Conservation (phyloP, 2,797 vertebrate species). For the Melopsittacus undulatus region DNA sequence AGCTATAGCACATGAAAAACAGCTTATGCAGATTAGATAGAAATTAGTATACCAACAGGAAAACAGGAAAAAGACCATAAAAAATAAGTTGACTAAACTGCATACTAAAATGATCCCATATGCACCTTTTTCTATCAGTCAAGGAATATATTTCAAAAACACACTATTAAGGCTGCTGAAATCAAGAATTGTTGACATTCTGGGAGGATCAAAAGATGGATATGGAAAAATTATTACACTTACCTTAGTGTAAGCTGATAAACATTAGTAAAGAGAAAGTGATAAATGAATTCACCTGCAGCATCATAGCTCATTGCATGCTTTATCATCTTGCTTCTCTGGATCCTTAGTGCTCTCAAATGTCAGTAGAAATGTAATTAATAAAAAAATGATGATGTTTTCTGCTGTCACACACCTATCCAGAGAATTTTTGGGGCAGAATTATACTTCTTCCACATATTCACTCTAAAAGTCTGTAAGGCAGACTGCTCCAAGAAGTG, state of each 20-base stretch:
- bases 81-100: neutral
- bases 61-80: slow-evolving; percentile 9
- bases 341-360: neutral
- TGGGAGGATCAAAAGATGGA: neutral
- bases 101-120: neutral
- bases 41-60: slow-evolving; percentile 28
- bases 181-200: neutral
- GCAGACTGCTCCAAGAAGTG: neutral
- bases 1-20: slow-evolving; percentile 71
- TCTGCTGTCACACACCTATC: neutral
- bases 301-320: neutral
- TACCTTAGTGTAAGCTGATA: neutral
- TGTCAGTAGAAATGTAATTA: neutral
- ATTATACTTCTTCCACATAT: accelerated
- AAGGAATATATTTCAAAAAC: neutral
- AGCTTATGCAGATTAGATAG: slow-evolving; percentile 55
- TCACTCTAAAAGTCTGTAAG: neutral
- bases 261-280: neutral
- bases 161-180: neutral
- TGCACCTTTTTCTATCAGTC: neutral
- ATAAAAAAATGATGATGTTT: neutral
- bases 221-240: neutral
- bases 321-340: neutral
- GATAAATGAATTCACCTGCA: neutral
- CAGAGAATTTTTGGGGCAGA: neutral